Evolutionary conservation across 2,797 vertebrate genomes (phyloP).

Genomic region (Scolopax bukidnonensis): DNA sequence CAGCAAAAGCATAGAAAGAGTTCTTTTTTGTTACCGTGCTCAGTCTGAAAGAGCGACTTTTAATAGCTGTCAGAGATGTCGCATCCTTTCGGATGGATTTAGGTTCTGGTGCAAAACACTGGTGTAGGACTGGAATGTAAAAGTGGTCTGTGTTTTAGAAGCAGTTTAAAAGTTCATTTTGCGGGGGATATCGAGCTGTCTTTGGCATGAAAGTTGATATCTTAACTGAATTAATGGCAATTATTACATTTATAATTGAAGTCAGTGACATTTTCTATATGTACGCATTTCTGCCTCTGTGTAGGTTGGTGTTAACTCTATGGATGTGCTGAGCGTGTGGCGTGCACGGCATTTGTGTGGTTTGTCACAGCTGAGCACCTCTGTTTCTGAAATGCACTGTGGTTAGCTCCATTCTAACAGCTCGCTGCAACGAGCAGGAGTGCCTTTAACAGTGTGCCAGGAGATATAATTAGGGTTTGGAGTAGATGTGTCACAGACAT

Average conservation of each 20-base stretch:
- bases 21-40: not conserved
- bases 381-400: not conserved
- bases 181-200: not conserved
- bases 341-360: too few species aligned
- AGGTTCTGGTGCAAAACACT: not conserved
- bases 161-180: not conserved
- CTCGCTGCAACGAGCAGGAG: not conserved
- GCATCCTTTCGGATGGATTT: not conserved
- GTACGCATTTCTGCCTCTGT: not conserved
- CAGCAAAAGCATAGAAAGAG: not conserved
- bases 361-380: not conserved
- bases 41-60: not conserved
- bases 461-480: not conserved
- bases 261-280: accelerated
- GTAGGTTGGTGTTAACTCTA: not conserved
- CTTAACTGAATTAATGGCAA: not conserved
- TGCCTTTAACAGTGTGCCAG: not conserved
- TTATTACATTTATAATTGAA: not conserved
- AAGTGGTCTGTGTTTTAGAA: not conserved
- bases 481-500: not conserved
- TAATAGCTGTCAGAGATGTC: not conserved
- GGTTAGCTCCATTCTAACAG: not conserved
- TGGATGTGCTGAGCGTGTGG: not conserved
- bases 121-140: not conserved
- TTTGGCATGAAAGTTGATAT: not conserved